These are phyloP conservation scores for Maccullochella peelii DNA, from an alignment of 2,113 vertebrate species.

Conservation along the genomic window DNA sequence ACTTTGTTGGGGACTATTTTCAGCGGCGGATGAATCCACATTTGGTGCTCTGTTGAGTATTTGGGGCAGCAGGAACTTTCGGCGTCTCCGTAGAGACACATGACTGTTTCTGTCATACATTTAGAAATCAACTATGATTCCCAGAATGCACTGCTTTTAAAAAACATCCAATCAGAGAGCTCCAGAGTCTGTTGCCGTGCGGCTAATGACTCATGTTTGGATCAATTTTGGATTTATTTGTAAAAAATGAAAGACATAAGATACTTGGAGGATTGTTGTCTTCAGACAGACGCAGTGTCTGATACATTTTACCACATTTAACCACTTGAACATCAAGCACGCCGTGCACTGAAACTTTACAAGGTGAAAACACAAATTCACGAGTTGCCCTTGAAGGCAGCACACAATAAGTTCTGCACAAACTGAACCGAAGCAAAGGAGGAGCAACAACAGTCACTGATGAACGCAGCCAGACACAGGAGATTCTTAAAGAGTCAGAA, in stretches of 20 bases:
- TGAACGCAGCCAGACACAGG: not conserved
- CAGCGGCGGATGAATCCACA: not conserved
- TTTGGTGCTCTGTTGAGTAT: not conserved
- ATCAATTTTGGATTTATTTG: too few species aligned
- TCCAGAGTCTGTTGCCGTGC: not conserved
- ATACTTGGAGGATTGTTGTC: too few species aligned
- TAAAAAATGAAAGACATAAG: too few species aligned
- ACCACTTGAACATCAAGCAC: too few species aligned
- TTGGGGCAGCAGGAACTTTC: too few species aligned
- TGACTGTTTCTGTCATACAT: not conserved
- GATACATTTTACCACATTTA: too few species aligned
- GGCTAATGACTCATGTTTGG: too few species aligned
- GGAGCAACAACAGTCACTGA: not conserved
- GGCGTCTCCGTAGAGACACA: too few species aligned
- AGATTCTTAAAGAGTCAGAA: not conserved
- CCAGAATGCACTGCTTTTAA: constrained; percentile 1
- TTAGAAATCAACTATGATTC: not conserved
- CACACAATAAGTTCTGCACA: not conserved
- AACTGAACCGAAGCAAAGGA: not conserved
- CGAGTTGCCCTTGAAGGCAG: not conserved
- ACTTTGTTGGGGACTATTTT: too few species aligned
- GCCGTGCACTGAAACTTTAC: too few species aligned
- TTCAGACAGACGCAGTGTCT: too few species aligned
- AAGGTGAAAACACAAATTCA: not conserved
- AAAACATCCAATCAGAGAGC: not conserved